Evolutionary conservation across 2,113 vertebrate species (phyloP).

Genomic region (Aspidoscelis tigris): DNA sequence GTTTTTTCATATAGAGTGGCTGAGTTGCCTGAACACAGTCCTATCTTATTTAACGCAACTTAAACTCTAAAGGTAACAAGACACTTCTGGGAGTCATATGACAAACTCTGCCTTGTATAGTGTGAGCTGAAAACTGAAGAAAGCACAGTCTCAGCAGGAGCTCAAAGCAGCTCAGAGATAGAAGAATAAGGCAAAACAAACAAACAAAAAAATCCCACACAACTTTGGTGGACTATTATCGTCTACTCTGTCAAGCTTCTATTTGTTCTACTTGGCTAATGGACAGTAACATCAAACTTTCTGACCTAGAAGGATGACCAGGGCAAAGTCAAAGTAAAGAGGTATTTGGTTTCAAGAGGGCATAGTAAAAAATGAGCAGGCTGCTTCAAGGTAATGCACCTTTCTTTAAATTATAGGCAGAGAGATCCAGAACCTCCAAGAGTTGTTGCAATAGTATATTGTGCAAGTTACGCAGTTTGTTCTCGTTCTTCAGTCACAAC

Average conservation of each 20-base stretch:
- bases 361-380: background rate
- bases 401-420: constrained; percentile 36
- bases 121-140: background rate
- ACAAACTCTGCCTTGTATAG: fast-evolving
- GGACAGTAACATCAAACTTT: constrained; percentile 28
- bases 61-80: background rate
- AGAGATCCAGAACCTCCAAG: background rate
- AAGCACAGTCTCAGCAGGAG: background rate
- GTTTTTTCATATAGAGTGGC: background rate
- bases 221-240: constrained; percentile 3
- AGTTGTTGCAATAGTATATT: constrained; percentile 36
- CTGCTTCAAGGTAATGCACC: fast-evolving
- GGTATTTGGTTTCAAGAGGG: constrained; percentile 22
- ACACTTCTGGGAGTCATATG: constrained; percentile 3
- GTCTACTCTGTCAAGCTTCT: constrained; percentile 11
- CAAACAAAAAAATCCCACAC: constrained; percentile 3
- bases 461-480: constrained; percentile 45
- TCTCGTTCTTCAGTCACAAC: background rate
- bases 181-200: constrained; percentile 49
- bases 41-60: background rate
- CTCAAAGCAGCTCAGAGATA: constrained; percentile 2
- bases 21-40: background rate
- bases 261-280: constrained; percentile 20
- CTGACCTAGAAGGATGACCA: constrained; percentile 43
- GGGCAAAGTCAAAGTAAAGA: constrained; percentile 33